Base-by-base conservation (phyloP, 2,113 vertebrate genomes). In the Oenanthe melanoleuca region DNA sequence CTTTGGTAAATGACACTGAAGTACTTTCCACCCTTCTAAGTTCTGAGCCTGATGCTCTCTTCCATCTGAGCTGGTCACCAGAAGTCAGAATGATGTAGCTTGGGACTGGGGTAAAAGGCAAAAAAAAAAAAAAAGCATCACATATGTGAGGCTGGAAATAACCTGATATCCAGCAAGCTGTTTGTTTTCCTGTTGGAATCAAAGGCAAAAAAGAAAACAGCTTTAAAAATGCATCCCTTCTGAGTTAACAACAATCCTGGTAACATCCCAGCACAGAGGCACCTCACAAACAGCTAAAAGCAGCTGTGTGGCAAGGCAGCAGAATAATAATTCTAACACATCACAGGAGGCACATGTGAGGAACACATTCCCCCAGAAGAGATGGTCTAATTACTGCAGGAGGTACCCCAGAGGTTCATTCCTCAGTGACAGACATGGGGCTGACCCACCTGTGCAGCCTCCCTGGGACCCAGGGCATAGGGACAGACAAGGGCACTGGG, bases 121-220 rank as follows among this genome's bases (percentile, higher is more conserved):
- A 4, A 52, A 52, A 5, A 2, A 49, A 2, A 49, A 47, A 65
- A 61, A 66, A 67, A 25, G 6, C 21, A 26, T 52, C 45, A 25
- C 23, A 23, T 26, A 47, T 2, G 2, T 6, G 66, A 87, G 63
- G 50, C 38, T 89, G 26, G 31, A 59, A 93, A 90, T 37, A 79
- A 47, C 44, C 70, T n/a, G 74, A 81, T 61, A 91, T 29, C 16
- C 86, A 72, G 60, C 1, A 11, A 93, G 77, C 40, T 81, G 86
- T 86, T 97, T 93, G 86, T 59, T 93, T 95, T 92, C 52, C 85
- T 87, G 78, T 60, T 9, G 5, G 69, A 94, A 96, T 94, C 89
- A 95, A 96, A 94, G 94, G 67, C 44, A 92, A 72, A 89, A 88
- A 42, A 87, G 78, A 89, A 96, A 96, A 90, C 49, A 93, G 67